Percentiles rank a stretch among this genome's conserved stretches.
These are phyloP conservation scores for Heloderma charlesbogerti DNA, from an alignment of 2,113 vertebrate genomes.

Conservation along the genomic window DNA sequence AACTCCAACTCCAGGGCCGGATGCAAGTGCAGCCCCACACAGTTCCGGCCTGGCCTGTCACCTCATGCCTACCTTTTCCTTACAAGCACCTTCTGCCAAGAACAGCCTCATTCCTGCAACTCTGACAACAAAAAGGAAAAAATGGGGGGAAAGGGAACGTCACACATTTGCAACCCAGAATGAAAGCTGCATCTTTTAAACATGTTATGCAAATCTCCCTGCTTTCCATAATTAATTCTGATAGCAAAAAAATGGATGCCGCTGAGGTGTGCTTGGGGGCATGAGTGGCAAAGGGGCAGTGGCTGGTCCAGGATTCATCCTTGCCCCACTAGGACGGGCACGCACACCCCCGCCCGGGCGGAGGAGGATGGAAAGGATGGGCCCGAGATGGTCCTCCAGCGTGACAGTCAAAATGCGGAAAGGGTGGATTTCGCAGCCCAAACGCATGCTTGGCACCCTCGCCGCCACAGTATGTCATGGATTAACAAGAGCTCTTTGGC, in stretches of 20 bases:
- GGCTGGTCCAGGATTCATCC: neutral
- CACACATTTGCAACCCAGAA: slow-evolving; percentile 5
- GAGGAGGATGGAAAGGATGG: neutral
- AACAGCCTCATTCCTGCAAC: neutral
- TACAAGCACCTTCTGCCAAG: neutral
- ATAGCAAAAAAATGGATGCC: neutral
- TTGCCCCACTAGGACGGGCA: neutral
- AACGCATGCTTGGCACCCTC: slow-evolving; percentile 25
- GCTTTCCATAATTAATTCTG: slow-evolving; percentile 41
- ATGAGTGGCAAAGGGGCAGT: neutral
- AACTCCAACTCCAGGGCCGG: neutral
- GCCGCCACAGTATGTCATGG: neutral
- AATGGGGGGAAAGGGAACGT: neutral
- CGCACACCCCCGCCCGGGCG: neutral
- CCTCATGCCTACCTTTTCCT: neutral
- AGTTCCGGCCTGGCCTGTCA: neutral
- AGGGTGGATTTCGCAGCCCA: neutral
- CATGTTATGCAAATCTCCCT: slow-evolving; percentile 40
- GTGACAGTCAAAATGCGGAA: slow-evolving; percentile 1
- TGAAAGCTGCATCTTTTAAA: slow-evolving; percentile 37
- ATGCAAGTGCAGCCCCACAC: neutral
- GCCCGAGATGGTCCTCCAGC: neutral
- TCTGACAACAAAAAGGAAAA: neutral
- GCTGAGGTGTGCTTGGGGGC: neutral
- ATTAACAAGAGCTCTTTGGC: slow-evolving; percentile 58